Conservation (phyloP, 2,113 vertebrate species). For the Sterrhoptilus dennistouni region DNA sequence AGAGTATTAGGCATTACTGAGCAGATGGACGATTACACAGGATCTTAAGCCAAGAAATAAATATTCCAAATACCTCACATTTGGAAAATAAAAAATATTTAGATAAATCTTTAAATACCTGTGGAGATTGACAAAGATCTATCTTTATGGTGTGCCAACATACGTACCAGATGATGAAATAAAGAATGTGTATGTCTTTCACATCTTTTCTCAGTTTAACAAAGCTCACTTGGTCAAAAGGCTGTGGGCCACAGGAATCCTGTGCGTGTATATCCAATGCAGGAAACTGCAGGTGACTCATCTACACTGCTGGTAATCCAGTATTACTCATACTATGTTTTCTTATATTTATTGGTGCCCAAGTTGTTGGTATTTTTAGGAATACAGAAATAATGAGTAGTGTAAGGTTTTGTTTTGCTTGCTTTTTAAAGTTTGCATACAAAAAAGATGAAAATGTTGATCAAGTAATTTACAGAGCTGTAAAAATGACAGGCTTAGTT, state of each 20-base stretch:
- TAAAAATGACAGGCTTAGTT: not conserved
- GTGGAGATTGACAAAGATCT: conserved; percentile 10
- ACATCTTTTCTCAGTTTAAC: conserved; percentile 20
- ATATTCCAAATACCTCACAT: conserved; percentile 28
- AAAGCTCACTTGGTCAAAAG: not conserved
- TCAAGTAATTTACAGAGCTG: not conserved
- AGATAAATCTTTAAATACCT: conserved; percentile 32
- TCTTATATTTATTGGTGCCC: not conserved
- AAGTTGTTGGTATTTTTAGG: not conserved
- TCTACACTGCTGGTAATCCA: not conserved
- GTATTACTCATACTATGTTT: not conserved
- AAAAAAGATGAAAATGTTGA: not conserved
- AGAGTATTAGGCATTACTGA: conserved; percentile 67
- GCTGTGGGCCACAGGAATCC: not conserved
- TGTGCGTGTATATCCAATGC: rapidly evolving
- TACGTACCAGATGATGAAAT: conserved; percentile 33
- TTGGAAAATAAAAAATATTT: conserved; percentile 8
- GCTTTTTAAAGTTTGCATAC: not conserved
- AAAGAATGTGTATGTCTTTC: not conserved
- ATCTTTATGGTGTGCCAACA: conserved; percentile 22
- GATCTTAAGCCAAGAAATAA: conserved; percentile 60
- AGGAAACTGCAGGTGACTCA: not conserved
- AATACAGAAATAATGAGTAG: not conserved
- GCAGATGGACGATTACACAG: conserved; percentile 65
- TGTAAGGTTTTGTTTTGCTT: not conserved